phyloP scores from a whole-genome alignment of 35 echinoderm and acorn worm genomes.

The Ptychodera flava region DNA sequence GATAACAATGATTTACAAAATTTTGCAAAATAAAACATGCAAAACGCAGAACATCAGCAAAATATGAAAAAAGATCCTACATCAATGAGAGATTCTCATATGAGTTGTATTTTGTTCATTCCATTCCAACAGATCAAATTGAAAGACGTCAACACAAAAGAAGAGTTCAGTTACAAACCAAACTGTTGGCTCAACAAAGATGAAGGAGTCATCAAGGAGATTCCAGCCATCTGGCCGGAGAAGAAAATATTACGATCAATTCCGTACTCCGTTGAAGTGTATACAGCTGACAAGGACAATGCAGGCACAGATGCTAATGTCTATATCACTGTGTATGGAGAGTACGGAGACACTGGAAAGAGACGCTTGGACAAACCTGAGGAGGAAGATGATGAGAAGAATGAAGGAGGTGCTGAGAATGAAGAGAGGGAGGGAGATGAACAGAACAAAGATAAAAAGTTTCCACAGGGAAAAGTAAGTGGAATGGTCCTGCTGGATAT shows the following conservation, averaged over 20 bases:
- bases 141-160: conserved; percentile 6
- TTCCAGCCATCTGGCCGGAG: conserved; percentile 61
- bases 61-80: too few relatives aligned
- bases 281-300: conserved; percentile 40
- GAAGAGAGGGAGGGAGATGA: not conserved
- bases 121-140: conserved; percentile 9
- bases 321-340: conserved; percentile 46
- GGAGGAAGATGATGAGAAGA: conserved; percentile 9
- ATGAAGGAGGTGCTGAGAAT: not conserved
- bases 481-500: not conserved
- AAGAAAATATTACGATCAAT: conserved; percentile 8
- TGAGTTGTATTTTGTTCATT: too few relatives aligned
- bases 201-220: conserved; percentile 13
- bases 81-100: too few relatives aligned
- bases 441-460: not conserved
- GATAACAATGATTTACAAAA: too few relatives aligned
- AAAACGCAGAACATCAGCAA: too few relatives aligned
- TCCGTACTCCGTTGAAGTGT: conserved; percentile 42
- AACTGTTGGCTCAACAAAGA: not conserved
- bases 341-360: conserved; percentile 56
- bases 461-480: not conserved
- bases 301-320: conserved; percentile 31
- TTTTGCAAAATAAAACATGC: too few relatives aligned
- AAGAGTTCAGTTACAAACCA: conserved; percentile 3
- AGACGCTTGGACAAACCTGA: conserved; percentile 26